phyloP scores from a whole-genome alignment of 2,888 invertebrate genomes.

The Lissonota sp. region DNA sequence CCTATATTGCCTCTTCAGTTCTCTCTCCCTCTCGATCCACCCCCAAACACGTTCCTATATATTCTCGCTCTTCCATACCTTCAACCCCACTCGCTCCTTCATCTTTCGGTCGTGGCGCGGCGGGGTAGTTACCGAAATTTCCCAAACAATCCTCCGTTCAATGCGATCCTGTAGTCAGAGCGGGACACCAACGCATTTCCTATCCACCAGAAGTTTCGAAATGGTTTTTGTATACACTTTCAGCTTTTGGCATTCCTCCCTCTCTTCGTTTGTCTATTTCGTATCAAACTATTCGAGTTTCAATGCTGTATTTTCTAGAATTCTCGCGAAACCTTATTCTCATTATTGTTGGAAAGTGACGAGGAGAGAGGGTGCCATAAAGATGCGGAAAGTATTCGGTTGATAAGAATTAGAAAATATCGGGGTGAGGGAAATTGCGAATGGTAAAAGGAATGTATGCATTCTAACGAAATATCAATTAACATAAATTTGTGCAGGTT shows the following conservation, averaged over 20 bases:
- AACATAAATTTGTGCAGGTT: conserved; percentile 77
- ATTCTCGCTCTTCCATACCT: conserved; percentile 57
- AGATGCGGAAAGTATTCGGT: conserved; percentile 24
- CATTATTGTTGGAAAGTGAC: conserved; percentile 66
- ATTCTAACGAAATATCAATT: conserved; percentile 78
- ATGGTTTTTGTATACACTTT: conserved; percentile 69
- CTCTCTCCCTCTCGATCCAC: conserved; percentile 51
- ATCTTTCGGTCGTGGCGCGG: conserved; percentile 27
- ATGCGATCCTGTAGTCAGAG: conserved; percentile 59
- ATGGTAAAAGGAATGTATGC: conserved; percentile 70
- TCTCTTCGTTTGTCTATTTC: conserved; percentile 13
- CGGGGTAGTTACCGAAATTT: conserved; percentile 61
- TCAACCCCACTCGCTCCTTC: conserved; percentile 48
- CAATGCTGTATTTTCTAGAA: conserved; percentile 29
- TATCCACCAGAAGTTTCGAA: conserved; percentile 76
- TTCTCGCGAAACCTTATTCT: conserved; percentile 65
- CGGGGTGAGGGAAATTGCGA: conserved; percentile 60
- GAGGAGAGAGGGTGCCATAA: conserved; percentile 31
- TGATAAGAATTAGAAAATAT: conserved; percentile 17
- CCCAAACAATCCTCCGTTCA: conserved; percentile 67
- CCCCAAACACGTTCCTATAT: conserved; percentile 32
- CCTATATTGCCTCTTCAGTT: conserved; percentile 83
- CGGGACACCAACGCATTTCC: conserved; percentile 58
- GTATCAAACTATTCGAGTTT: conserved; percentile 68
- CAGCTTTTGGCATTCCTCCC: conserved; percentile 73